These are phyloP conservation scores for Tetragonula carbonaria DNA, from an alignment of 2,888 invertebrate genomes.

Conservation along the genomic window DNA sequence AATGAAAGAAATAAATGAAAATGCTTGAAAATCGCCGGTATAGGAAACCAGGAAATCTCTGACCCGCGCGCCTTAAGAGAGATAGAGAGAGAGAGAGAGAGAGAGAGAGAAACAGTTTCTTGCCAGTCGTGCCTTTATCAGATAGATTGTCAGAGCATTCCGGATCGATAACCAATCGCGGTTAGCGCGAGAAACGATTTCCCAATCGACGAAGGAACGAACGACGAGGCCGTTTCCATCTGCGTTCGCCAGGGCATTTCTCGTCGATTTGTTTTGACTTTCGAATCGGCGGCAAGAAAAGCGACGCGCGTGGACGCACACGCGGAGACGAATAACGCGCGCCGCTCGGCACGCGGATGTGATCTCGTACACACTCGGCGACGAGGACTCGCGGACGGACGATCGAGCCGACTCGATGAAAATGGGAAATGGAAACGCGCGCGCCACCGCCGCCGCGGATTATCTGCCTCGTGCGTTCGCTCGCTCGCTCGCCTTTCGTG, in stretches of 20 bases:
- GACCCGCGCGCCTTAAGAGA: background rate
- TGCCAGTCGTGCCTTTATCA: background rate
- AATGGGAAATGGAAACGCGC: conserved; percentile 54
- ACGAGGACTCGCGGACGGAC: conserved; percentile 48
- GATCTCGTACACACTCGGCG: conserved; percentile 62
- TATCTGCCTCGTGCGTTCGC: background rate
- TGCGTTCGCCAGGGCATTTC: too few relatives aligned
- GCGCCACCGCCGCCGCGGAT: background rate
- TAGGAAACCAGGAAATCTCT: too few relatives aligned
- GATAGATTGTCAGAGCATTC: background rate
- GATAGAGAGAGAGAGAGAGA: background rate
- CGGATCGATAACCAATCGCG: conserved; percentile 9
- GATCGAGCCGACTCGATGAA: conserved; percentile 35
- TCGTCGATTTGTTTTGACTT: conserved; percentile 11
- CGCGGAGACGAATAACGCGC: conserved; percentile 27
- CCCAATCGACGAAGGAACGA: background rate
- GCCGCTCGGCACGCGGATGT: conserved; percentile 62
- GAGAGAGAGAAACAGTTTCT: background rate
- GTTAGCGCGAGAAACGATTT: background rate
- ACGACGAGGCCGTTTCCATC: too few relatives aligned
- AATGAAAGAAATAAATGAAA: too few relatives aligned
- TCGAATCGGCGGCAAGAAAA: conserved; percentile 7
- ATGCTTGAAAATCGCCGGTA: too few relatives aligned
- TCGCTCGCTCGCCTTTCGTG: background rate
- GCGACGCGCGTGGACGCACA: conserved; percentile 4